Conservation (phyloP, 2,888 invertebrate species). For the Mythimna ferrago region DNA sequence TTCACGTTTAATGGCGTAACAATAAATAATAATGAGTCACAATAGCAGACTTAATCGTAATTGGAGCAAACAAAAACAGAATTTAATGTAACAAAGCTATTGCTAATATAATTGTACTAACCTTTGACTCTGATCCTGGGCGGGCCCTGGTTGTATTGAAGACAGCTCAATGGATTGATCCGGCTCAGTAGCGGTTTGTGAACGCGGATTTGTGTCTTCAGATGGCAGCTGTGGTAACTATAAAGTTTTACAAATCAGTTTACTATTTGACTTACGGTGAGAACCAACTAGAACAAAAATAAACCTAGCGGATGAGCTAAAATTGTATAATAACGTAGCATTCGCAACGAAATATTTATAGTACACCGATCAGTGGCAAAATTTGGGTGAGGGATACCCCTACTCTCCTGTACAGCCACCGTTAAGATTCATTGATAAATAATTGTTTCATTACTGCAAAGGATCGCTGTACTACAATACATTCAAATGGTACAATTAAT, state of each 20-base stretch:
- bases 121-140: conserved; percentile 68
- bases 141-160: conserved; percentile 67
- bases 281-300: not conserved
- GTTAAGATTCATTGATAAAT: not conserved
- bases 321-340: too few species aligned
- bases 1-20: too few species aligned
- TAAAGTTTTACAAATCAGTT: not conserved
- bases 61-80: not conserved
- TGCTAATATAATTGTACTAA: conserved; percentile 34
- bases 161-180: conserved; percentile 80
- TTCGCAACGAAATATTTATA: too few species aligned
- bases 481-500: not conserved
- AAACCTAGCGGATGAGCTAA: too few species aligned
- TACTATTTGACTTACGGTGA: not conserved
- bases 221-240: conserved; percentile 78
- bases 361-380: not conserved
- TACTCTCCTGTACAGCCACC: too few species aligned
- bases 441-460: not conserved
- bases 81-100: not conserved
- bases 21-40: not conserved
- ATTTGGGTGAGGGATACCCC: not conserved
- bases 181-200: conserved; percentile 73
- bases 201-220: conserved; percentile 71
- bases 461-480: not conserved
- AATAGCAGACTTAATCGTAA: not conserved